A percentile compares a stretch with the other conserved stretches of the same genome.
These are phyloP conservation scores for Girardinus metallicus DNA, from an alignment of 2,797 vertebrate genomes.

Conservation along the genomic window DNA sequence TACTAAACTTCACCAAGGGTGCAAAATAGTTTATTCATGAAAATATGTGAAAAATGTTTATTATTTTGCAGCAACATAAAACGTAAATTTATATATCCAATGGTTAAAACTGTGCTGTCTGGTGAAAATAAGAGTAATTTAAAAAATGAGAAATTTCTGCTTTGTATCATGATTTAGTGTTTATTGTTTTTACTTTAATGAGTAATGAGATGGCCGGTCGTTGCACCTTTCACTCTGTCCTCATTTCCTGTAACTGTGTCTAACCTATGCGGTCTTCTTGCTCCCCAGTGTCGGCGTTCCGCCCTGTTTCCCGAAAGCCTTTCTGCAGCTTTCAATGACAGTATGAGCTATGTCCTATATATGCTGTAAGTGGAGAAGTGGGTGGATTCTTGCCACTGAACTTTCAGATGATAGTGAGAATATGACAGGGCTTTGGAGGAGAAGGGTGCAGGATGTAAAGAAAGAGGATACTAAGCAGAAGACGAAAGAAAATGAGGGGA, in stretches of 20 bases:
- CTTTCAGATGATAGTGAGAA: constrained; percentile 57
- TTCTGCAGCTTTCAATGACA: constrained; percentile 65
- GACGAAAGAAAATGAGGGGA: constrained; percentile 20
- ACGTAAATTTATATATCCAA: neutral
- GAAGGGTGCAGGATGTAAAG: constrained; percentile 46
- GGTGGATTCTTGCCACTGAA: constrained; percentile 70
- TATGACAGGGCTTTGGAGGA: constrained; percentile 70
- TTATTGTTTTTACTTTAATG: constrained; percentile 5
- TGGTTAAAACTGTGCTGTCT: constrained; percentile 6
- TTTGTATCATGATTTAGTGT: neutral
- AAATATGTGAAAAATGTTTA: neutral
- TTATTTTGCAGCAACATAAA: neutral
- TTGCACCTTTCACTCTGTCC: constrained; percentile 40
- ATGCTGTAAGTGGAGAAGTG: constrained; percentile 71
- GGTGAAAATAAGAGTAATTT: neutral
- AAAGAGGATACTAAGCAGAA: constrained; percentile 25
- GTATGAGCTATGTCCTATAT: constrained; percentile 64
- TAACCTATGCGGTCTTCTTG: constrained; percentile 35
- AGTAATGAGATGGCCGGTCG: constrained; percentile 1
- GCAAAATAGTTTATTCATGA: constrained; percentile 6
- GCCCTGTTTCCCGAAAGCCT: constrained; percentile 49
- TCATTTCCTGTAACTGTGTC: constrained; percentile 42
- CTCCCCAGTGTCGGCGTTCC: constrained; percentile 55
- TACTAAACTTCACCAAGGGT: neutral
- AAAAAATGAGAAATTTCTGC: neutral